These are phyloP conservation scores for Scaptomyza pallida DNA, from an alignment of 1,140 invertebrate genomes.

Conservation along the genomic window DNA sequence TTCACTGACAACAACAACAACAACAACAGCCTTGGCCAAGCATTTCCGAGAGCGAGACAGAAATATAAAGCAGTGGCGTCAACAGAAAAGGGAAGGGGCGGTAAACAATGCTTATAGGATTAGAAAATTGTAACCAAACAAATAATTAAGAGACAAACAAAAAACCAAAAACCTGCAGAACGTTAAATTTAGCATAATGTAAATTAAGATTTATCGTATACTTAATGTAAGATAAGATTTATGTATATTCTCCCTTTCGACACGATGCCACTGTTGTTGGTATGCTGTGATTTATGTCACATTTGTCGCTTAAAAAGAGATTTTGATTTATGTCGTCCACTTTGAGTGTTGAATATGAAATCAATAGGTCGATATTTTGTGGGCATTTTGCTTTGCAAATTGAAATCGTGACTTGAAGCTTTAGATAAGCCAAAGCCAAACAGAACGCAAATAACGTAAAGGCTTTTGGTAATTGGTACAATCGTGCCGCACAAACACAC, in stretches of 20 bases:
- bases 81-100: background rate
- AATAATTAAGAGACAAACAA: too few species aligned
- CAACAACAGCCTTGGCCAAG: conserved; percentile 33
- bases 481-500: conserved; percentile 21
- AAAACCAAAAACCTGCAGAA: too few species aligned
- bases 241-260: background rate
- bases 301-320: conserved; percentile 38
- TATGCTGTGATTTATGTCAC: conserved; percentile 63
- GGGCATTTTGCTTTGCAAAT: conserved; percentile 66
- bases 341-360: conserved; percentile 80
- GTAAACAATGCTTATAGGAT: too few species aligned
- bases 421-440: conserved; percentile 61
- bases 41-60: conserved; percentile 30
- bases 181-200: too few species aligned
- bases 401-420: conserved; percentile 80
- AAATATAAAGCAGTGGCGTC: conserved; percentile 18
- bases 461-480: conserved; percentile 49
- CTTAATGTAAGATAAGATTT: too few species aligned
- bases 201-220: too few species aligned
- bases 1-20: conserved; percentile 6
- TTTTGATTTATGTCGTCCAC: conserved; percentile 82
- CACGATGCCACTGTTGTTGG: conserved; percentile 11
- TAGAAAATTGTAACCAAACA: too few species aligned
- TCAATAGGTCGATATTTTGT: conserved; percentile 79
- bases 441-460: conserved; percentile 32